phyloP scores from a whole-genome alignment of 1,140 invertebrate species.

The Brachionus rubens region DNA sequence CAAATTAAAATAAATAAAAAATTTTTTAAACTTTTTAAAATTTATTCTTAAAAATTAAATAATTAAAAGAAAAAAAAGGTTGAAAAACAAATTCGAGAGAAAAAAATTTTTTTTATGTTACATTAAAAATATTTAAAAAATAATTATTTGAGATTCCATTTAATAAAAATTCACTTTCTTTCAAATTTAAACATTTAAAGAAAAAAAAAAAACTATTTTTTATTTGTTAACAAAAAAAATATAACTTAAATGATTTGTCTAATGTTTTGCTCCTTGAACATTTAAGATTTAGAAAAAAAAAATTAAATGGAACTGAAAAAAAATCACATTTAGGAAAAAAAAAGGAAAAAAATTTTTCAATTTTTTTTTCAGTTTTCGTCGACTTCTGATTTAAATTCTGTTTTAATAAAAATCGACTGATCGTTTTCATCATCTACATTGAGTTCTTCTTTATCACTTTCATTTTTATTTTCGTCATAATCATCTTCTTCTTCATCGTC shows the following conservation, averaged over 20 bases:
- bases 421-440: too few relatives aligned
- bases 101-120: slow-evolving; percentile 22
- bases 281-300: too few relatives aligned
- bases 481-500: background rate
- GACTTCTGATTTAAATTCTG: too few relatives aligned
- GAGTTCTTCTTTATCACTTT: background rate
- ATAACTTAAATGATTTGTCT: background rate
- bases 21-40: too few relatives aligned
- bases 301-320: too few relatives aligned
- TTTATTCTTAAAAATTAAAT: too few relatives aligned
- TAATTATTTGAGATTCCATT: slow-evolving; percentile 18
- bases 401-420: too few relatives aligned
- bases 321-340: too few relatives aligned
- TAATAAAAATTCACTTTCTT: slow-evolving; percentile 9
- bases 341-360: too few relatives aligned
- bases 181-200: slow-evolving; percentile 15
- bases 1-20: too few relatives aligned
- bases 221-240: background rate
- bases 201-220: background rate
- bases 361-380: too few relatives aligned
- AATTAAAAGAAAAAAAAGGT: background rate
- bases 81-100: background rate
- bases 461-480: background rate
- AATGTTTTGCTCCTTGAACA: too few relatives aligned
- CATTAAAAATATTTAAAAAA: background rate